Percentiles rank a stretch among this genome's conserved stretches.
These are phyloP conservation scores for Limnephilus rhombicus DNA, from an alignment of 2,888 invertebrate species.

Conservation along the genomic window DNA sequence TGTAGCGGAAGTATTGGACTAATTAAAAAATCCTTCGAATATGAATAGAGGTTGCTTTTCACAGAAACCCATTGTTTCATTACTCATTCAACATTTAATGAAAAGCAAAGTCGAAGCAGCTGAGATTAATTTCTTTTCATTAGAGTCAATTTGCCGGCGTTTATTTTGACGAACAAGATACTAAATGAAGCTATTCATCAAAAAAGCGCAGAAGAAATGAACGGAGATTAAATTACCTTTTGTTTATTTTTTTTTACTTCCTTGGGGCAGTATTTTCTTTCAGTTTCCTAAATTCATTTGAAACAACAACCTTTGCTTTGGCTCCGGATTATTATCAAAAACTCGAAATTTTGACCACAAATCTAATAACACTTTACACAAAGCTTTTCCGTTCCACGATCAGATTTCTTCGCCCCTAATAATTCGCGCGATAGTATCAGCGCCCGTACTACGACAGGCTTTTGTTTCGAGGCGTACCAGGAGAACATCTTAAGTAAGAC, in stretches of 20 bases:
- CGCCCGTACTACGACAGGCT: conserved; percentile 8
- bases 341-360: neutral
- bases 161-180: conserved; percentile 20
- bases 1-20: conserved; percentile 57
- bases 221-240: neutral
- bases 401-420: neutral
- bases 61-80: conserved; percentile 51
- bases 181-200: conserved; percentile 31
- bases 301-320: neutral
- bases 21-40: conserved; percentile 60
- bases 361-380: neutral
- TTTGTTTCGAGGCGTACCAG: conserved; percentile 45
- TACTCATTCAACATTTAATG: conserved; percentile 53
- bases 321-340: neutral
- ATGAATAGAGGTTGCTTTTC: conserved; percentile 55
- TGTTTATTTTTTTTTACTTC: neutral
- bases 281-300: neutral
- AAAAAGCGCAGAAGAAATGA: conserved; percentile 20
- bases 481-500: conserved; percentile 61
- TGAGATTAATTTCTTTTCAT: conserved; percentile 60
- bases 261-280: neutral
- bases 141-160: conserved; percentile 40
- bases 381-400: neutral
- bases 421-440: neutral
- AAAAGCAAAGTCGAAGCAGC: conserved; percentile 42